A percentile compares a stretch with the other conserved stretches of the same genome.
phyloP scores from a whole-genome alignment of 2,113 vertebrate genomes.

The Osmerus mordax region DNA sequence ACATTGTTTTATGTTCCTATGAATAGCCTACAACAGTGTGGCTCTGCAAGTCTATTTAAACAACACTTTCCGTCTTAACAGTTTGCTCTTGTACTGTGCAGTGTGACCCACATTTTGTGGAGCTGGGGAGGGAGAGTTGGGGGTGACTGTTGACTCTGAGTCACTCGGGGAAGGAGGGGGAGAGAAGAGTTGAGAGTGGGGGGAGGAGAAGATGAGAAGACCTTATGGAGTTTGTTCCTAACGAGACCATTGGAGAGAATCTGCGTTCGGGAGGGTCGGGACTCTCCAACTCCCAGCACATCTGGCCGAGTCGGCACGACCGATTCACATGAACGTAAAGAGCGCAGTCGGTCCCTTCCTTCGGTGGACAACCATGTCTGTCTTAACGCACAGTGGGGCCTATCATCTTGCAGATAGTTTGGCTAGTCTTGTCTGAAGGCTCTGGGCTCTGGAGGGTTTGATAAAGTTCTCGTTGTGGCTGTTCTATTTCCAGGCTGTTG shows the following conservation, averaged over 20 bases:
- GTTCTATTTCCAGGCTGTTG: slow-evolving; percentile 47
- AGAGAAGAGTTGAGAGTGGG: background rate
- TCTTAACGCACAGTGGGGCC: slow-evolving; percentile 33
- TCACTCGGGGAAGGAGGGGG: slow-evolving; percentile 4
- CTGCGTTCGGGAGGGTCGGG: background rate
- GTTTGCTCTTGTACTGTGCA: background rate
- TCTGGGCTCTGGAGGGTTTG: slow-evolving; percentile 11
- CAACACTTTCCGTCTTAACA: too few relatives aligned
- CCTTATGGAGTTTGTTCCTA: slow-evolving; percentile 13
- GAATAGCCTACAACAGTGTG: too few relatives aligned
- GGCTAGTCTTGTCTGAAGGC: slow-evolving; percentile 18
- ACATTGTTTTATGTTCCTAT: too few relatives aligned
- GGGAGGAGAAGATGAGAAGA: slow-evolving; percentile 1
- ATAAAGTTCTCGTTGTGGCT: slow-evolving; percentile 26
- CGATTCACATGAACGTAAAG: background rate
- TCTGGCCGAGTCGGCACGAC: slow-evolving; percentile 41
- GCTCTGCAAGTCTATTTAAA: too few relatives aligned
- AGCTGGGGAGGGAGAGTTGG: slow-evolving; percentile 1
- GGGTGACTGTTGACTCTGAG: background rate
- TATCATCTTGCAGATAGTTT: slow-evolving; percentile 1
- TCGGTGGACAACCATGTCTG: background rate
- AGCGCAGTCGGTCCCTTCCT: background rate
- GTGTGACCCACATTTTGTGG: slow-evolving; percentile 35
- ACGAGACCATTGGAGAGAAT: slow-evolving; percentile 23
- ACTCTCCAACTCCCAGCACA: slow-evolving; percentile 33